Conservation (phyloP, 2,888 invertebrate species). For the Hypsopygia costalis region DNA sequence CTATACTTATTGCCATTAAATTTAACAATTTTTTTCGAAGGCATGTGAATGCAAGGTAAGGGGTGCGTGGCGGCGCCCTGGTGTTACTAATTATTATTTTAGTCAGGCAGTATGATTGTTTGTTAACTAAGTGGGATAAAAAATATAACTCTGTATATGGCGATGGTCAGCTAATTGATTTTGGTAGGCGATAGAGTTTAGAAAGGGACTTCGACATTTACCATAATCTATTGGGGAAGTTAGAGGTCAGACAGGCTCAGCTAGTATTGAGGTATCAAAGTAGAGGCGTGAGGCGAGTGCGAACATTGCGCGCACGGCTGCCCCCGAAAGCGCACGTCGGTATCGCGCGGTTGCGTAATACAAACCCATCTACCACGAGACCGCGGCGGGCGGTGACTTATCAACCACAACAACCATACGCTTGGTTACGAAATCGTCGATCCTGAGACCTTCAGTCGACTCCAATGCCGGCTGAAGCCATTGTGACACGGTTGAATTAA, state of each 20-base stretch:
- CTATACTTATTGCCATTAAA: too few relatives aligned
- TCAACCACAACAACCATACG: slow-evolving; percentile 38
- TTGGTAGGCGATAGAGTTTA: too few relatives aligned
- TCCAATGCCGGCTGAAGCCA: slow-evolving; percentile 56
- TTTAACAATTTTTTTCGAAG: too few relatives aligned
- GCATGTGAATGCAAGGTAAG: too few relatives aligned
- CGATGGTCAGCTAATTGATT: too few relatives aligned
- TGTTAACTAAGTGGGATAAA: too few relatives aligned
- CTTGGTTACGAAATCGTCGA: slow-evolving; percentile 52
- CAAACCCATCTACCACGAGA: slow-evolving; percentile 19
- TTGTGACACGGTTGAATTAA: slow-evolving; percentile 45
- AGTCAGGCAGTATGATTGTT: too few relatives aligned
- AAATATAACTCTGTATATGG: too few relatives aligned
- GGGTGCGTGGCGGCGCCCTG: too few relatives aligned
- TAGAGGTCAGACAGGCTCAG: slow-evolving; percentile 23
- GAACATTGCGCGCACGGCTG: slow-evolving; percentile 61
- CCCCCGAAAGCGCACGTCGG: slow-evolving; percentile 61
- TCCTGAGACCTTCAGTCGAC: slow-evolving; percentile 51
- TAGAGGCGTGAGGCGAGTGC: slow-evolving; percentile 24
- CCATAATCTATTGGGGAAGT: neutral
- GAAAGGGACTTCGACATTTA: too few relatives aligned
- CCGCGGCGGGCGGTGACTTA: slow-evolving; percentile 35
- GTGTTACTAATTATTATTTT: too few relatives aligned
- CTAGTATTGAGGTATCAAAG: slow-evolving; percentile 23
- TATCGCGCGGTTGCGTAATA: slow-evolving; percentile 42